Percentiles rank a stretch among this genome's conserved stretches.
Conservation (phyloP, 2,888 invertebrate species). For the Eurytoma adleriae region DNA sequence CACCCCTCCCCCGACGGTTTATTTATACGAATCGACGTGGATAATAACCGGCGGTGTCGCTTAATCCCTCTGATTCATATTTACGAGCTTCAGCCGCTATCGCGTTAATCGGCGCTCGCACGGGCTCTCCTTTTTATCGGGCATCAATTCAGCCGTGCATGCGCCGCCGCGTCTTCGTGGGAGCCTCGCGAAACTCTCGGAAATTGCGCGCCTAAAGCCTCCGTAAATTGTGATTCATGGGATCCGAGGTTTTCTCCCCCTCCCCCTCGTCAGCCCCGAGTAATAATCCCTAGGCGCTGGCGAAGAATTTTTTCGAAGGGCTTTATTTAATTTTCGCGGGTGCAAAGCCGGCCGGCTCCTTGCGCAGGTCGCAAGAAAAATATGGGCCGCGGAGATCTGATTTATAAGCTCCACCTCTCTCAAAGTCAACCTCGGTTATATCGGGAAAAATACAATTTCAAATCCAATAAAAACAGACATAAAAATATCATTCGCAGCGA, state of each 20-base stretch:
- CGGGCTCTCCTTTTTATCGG: conserved; percentile 2
- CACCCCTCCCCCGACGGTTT: neutral
- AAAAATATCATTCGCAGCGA: neutral
- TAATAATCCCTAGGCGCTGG: conserved; percentile 8
- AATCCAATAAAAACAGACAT: conserved; percentile 1
- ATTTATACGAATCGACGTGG: conserved; percentile 10
- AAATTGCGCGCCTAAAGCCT: too few species aligned
- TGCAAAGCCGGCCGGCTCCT: neutral
- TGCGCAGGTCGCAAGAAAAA: neutral
- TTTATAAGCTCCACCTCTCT: conserved; percentile 7
- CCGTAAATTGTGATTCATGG: conserved; percentile 17
- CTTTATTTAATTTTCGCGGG: conserved; percentile 27
- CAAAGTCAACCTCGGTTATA: conserved; percentile 1
- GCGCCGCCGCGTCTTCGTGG: conserved; percentile 3
- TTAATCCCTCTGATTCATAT: conserved; percentile 25
- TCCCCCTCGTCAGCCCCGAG: neutral
- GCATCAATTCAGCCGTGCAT: neutral
- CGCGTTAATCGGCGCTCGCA: conserved; percentile 12
- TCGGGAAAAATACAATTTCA: conserved; percentile 10
- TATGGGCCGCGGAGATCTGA: neutral
- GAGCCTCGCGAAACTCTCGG: neutral
- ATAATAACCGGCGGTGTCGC: neutral
- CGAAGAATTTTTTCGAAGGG: neutral
- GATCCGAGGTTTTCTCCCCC: neutral
- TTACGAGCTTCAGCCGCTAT: conserved; percentile 15